Evolutionary conservation across 1,140 invertebrate species (phyloP).

Genomic region (Melipona quadrifasciata): DNA sequence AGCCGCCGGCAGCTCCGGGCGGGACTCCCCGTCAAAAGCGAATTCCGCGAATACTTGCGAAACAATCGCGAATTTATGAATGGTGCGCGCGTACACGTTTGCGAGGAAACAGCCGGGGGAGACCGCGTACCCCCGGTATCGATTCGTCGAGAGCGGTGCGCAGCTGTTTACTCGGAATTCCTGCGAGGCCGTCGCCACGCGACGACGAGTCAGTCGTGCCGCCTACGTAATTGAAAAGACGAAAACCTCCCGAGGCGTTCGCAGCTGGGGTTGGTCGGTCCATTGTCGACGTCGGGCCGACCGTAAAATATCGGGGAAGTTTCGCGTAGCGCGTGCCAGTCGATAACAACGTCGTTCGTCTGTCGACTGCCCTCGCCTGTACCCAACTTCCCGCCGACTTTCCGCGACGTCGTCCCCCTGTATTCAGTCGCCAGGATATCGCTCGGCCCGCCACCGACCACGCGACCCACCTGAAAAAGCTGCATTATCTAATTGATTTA

Average conservation of each 20-base stretch:
- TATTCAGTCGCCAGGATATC: not conserved
- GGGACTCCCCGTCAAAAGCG: not conserved
- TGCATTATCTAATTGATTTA: slow-evolving; percentile 47
- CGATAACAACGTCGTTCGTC: slow-evolving; percentile 41
- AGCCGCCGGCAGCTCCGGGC: not conserved
- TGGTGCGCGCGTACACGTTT: slow-evolving; percentile 3
- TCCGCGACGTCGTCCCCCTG: not conserved
- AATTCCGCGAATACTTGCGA: slow-evolving; percentile 38
- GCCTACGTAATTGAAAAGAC: slow-evolving; percentile 25
- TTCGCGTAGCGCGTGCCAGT: slow-evolving; percentile 26
- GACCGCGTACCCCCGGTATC: not conserved
- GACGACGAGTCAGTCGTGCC: not conserved
- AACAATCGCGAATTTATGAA: slow-evolving; percentile 34
- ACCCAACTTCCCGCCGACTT: slow-evolving; percentile 44
- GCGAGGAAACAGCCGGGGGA: not conserved
- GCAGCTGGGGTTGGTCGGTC: not conserved
- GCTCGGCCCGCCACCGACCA: no score
- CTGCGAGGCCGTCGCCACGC: not conserved
- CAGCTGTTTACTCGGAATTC: slow-evolving; percentile 34
- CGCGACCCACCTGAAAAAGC: not conserved
- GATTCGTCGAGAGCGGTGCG: not conserved
- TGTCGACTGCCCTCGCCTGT: slow-evolving; percentile 31
- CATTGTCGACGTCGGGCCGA: slow-evolving; percentile 24
- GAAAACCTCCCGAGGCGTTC: slow-evolving; percentile 7
- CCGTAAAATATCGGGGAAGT: slow-evolving; percentile 57